Evolutionary conservation across 2,113 vertebrate species (phyloP).

Genomic region (Marmota flaviventris): DNA sequence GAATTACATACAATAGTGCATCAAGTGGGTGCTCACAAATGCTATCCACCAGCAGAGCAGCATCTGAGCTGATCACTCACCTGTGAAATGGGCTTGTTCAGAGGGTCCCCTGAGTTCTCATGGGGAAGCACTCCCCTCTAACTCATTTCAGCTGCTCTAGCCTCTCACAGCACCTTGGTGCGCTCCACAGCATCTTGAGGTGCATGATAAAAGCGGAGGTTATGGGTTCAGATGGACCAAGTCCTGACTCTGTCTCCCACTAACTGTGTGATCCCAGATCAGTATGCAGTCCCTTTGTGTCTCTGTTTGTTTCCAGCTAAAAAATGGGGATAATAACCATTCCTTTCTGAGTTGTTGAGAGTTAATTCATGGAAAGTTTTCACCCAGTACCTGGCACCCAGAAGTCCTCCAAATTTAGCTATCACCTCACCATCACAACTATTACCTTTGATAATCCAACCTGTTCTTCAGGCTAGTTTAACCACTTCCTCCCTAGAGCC

Average conservation of each 20-base stretch:
- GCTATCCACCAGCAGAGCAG: not conserved
- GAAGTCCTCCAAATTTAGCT: not conserved
- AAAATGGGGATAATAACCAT: not conserved
- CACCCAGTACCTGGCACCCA: not conserved
- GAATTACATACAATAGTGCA: not conserved
- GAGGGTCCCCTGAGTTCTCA: not conserved
- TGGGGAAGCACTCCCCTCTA: not conserved
- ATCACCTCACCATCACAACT: not conserved
- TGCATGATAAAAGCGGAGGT: not conserved
- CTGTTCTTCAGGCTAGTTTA: not conserved
- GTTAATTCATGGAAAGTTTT: not conserved
- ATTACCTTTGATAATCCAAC: not conserved
- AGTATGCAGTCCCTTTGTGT: not conserved
- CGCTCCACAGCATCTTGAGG: not conserved
- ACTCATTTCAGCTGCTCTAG: not conserved
- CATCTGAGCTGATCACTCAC: not conserved
- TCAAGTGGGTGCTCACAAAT: fast-evolving
- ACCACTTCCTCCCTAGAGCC: not conserved
- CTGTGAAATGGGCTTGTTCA: not conserved
- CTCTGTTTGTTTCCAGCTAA: not conserved
- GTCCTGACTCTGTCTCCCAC: not conserved
- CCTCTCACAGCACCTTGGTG: not conserved
- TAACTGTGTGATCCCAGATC: not conserved
- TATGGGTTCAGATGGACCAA: not conserved
- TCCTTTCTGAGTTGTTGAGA: not conserved